phyloP scores from a whole-genome alignment of 1,140 invertebrate species.

The Antheraea pernyi region DNA sequence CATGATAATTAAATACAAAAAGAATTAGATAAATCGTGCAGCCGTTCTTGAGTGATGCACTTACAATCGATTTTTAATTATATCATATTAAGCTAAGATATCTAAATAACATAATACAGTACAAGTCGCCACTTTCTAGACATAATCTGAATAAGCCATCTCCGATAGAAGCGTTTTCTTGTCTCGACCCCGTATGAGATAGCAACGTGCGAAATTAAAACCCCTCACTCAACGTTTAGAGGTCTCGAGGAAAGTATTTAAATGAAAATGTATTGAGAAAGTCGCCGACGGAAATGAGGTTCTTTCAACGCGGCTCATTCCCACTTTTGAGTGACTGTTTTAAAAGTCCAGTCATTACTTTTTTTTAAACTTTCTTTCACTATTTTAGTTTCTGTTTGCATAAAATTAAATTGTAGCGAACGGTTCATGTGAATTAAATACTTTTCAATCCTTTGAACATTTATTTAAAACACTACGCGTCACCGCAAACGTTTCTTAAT shows the following conservation, averaged over 20 bases:
- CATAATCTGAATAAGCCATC: slow-evolving; percentile 17
- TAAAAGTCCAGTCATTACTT: slow-evolving; percentile 49
- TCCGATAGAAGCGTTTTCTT: slow-evolving; percentile 48
- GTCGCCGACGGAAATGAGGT: slow-evolving; percentile 68
- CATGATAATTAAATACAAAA: too few species aligned
- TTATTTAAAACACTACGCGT: too few species aligned
- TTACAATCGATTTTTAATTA: too few species aligned
- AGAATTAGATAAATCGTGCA: too few species aligned
- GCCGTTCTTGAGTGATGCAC: too few species aligned
- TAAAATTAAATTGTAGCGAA: slow-evolving; percentile 12
- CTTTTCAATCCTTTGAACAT: not conserved
- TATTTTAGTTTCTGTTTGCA: slow-evolving; percentile 18
- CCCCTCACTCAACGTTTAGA: slow-evolving; percentile 48
- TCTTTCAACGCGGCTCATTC: slow-evolving; percentile 64
- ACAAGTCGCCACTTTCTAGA: not conserved
- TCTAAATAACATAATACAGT: not conserved
- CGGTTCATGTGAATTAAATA: not conserved
- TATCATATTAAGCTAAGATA: not conserved
- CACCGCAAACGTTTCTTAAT: too few species aligned
- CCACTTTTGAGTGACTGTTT: slow-evolving; percentile 60
- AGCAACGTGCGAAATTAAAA: slow-evolving; percentile 65
- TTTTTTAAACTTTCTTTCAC: slow-evolving; percentile 41
- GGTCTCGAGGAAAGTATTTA: slow-evolving; percentile 59
- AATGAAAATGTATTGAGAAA: slow-evolving; percentile 74
- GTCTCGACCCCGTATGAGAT: slow-evolving; percentile 46